Percentiles rank a stretch among this genome's conserved stretches.
These are phyloP conservation scores for Agrochola lota DNA, from an alignment of 2,888 invertebrate species.

Conservation along the genomic window DNA sequence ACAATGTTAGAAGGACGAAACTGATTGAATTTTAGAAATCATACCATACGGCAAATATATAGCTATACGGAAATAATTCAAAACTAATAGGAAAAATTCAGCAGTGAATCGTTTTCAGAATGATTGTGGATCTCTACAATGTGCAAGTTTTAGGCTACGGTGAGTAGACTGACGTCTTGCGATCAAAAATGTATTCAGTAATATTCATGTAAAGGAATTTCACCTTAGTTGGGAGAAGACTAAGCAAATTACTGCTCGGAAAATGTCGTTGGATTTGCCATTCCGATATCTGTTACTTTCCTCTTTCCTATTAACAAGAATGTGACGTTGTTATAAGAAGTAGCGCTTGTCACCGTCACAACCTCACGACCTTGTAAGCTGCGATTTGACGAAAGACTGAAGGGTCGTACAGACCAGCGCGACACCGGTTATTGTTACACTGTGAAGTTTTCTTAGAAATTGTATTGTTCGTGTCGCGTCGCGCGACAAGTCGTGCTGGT, in stretches of 20 bases:
- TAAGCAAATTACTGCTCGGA: not conserved
- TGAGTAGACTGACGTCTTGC: not conserved
- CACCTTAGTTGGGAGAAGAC: not conserved
- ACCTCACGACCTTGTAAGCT: not conserved
- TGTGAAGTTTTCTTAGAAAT: no score
- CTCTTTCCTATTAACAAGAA: not conserved
- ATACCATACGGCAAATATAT: not conserved
- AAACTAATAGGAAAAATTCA: not conserved
- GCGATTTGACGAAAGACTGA: no score
- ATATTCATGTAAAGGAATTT: not conserved
- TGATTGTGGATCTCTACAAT: not conserved
- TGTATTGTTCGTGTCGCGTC: no score
- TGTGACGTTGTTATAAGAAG: not conserved
- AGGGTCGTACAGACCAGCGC: no score
- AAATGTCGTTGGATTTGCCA: not conserved
- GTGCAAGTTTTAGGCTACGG: not conserved
- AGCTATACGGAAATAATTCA: not conserved
- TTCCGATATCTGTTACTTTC: not conserved
- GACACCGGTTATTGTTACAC: no score
- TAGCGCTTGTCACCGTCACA: not conserved
- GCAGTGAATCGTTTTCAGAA: not conserved
- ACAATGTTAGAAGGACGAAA: conserved; percentile 2
- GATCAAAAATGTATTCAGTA: not conserved
- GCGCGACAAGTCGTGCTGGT: no score
- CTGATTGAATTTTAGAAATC: not conserved